Percentiles rank a stretch among this genome's conserved stretches.
phyloP scores from a whole-genome alignment of 2,113 vertebrate species.

The Takifugu bimaculatus region DNA sequence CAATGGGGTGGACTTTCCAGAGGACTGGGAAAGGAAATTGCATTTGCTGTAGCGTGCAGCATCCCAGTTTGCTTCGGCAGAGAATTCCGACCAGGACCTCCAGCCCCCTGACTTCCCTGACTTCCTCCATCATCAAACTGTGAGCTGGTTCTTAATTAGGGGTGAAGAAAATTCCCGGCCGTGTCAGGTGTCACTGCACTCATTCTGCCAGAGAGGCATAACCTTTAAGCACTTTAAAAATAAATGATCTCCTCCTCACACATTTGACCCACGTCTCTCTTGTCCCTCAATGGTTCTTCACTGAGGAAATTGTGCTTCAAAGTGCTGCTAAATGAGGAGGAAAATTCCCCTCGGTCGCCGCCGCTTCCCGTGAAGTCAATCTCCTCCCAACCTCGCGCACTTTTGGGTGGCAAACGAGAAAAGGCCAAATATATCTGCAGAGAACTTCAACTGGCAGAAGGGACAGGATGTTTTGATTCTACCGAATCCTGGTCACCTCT shows the following conservation, averaged over 20 bases:
- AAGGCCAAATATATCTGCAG: constrained; percentile 3
- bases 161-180: constrained; percentile 36
- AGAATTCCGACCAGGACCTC: constrained; percentile 10
- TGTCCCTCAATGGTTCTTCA: constrained; percentile 15
- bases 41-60: constrained; percentile 15
- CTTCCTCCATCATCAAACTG: neutral
- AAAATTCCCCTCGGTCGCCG: neutral
- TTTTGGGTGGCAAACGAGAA: constrained; percentile 21
- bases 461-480: neutral
- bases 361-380: constrained; percentile 7
- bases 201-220: constrained; percentile 12
- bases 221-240: constrained; percentile 43
- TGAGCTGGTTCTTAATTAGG: constrained; percentile 8
- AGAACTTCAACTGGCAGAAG: constrained; percentile 19
- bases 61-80: constrained; percentile 1
- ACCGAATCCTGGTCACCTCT: neutral
- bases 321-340: constrained; percentile 17
- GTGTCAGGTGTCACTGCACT: constrained; percentile 47
- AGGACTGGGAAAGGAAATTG: neutral
- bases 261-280: constrained; percentile 27
- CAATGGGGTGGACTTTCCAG: neutral
- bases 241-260: constrained; percentile 20
- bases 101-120: constrained; percentile 5
- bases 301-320: constrained; percentile 9
- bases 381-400: neutral